Base-by-base conservation (phyloP, 2,113 vertebrate genomes). In the Mixornis gularis region DNA sequence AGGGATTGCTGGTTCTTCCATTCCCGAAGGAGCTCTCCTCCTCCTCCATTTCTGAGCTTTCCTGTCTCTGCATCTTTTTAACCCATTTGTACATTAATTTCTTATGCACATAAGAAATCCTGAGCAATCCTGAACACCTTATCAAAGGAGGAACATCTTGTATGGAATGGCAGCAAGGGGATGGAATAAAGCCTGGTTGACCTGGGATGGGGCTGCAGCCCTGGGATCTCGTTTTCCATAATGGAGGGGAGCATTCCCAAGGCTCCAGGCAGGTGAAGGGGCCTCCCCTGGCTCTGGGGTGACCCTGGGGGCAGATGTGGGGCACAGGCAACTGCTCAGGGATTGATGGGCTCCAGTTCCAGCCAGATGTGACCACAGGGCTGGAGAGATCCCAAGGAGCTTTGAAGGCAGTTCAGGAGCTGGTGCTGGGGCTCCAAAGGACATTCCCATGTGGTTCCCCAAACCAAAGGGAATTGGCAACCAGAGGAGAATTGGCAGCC, bases 91-190 rank as follows among this genome's bases (percentile, higher is more conserved):
- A 51, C 81, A 27, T 59, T 27, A 15, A 60, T 79, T 89, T 46
- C 86, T 66, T 30, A 29, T 0, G 24, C 71, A 4, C 22, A 9
- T 58, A 65, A 92, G 66, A 86, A 80, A 65, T n/a, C 55, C 59
- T 69, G 64, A 64, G 4, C 44, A 7, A 2, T n/a, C 55, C 95
- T 94, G 94, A 96, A 94, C 95, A 95, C 95, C 94, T 95, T 89
- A 92, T 96, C 18, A 30, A 8, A 25, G 79, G 25, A 49, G 76
- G 90, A n/a, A 36, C n/a, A 25, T 22, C 71, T 77, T 16, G 71
- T 60, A 0, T 12, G 85, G 59, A 2, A 2, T 17, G 17, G 6
- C 46, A 46, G 72, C 48, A 4, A 1, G 19, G 3, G 65, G 69
- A 1, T 12, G 74, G 10, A n/a, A 1, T 2, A 0, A 13, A 7